These are phyloP conservation scores for Platerodrilus igneus DNA, from an alignment of 2,888 invertebrate species.

Conservation along the genomic window DNA sequence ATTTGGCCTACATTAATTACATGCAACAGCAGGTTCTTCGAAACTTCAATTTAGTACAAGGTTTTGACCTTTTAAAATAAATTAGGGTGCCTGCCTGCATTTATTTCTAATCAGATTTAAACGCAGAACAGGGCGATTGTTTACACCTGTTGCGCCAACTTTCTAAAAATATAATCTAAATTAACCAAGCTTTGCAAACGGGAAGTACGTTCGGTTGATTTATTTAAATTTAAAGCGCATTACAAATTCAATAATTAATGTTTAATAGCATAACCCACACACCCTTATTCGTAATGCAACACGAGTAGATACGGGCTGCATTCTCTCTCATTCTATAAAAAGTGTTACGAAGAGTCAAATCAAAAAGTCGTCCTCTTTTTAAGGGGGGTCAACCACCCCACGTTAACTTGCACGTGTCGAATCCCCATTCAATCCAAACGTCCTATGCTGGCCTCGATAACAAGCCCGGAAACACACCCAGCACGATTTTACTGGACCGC, in stretches of 20 bases:
- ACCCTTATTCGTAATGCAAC: slow-evolving; percentile 29
- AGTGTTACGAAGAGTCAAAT: slow-evolving; percentile 47
- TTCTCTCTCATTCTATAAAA: slow-evolving; percentile 39
- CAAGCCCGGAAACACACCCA: slow-evolving; percentile 39
- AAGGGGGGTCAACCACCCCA: slow-evolving; percentile 56
- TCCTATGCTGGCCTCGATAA: slow-evolving; percentile 22
- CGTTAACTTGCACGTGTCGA: slow-evolving; percentile 50
- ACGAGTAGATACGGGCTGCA: slow-evolving; percentile 36
- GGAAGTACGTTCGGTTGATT: neutral
- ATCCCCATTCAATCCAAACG: slow-evolving; percentile 43
- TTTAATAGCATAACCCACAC: slow-evolving; percentile 29
- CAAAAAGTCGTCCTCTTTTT: slow-evolving; percentile 48
- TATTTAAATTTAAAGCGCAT: slow-evolving; percentile 4
- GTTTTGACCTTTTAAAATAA: slow-evolving; percentile 10
- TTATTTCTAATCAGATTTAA: slow-evolving; percentile 10
- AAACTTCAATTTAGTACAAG: no score
- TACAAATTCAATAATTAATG: slow-evolving; percentile 12
- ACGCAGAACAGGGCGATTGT: slow-evolving; percentile 4
- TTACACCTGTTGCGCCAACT: slow-evolving; percentile 21
- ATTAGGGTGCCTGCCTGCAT: slow-evolving; percentile 11
- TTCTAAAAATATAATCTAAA: slow-evolving; percentile 23
- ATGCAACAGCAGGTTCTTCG: no score
- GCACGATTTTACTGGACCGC: slow-evolving; percentile 41
- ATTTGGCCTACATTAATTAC: no score
- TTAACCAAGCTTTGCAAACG: slow-evolving; percentile 7